Evolutionary conservation across 2,113 vertebrate species (phyloP), one percentile per base, ranked within the genome.

Genomic region (Asarcornis scutulata): DNA sequence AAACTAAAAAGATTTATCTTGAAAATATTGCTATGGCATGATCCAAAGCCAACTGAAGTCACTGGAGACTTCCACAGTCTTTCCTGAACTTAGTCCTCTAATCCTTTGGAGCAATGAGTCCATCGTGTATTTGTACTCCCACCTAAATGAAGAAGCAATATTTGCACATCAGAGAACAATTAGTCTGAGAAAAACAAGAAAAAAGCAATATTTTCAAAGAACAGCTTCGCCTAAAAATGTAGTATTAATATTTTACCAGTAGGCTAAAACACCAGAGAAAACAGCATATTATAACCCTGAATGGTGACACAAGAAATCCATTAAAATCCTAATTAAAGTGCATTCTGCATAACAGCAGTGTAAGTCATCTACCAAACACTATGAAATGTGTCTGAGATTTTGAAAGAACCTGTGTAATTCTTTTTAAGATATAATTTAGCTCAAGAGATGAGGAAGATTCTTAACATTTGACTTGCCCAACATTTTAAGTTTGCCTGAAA

Each of bases 271-370:
- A 83, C 32, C 31, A 87, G 76, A 77, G 75, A 81, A 91, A 86
- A 93, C 31, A 89, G 72, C 38, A 55, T 88, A 94, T 58, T 88
- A 89, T 78, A 97, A 92, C 69, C 23, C 59, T 73, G 58, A 94
- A 84, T 63, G 13, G 38, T 93, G 67, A 94, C 68, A 83, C 81
- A 96, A 95, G 75, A 90, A 89, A 96, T 80, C 84, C 89, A 95
- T 91, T 87, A 95, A 95, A 95, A 95, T 84, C 58, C 79, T 88
- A 94, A 96, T 94, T 96, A 94, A 96, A 96, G 93, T 85, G 71
- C 29, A 93, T 91, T 96, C 82, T 93, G 34, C 40, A 84, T 62
- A 95, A 91, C 81, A 93, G 53, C n/a, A 95, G 44, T 68, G n/a
- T 34, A 93, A 86, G 34, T 62, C 36, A 86, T 87, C 93, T 89